phyloP scores from a whole-genome alignment of 2,797 vertebrate species.

The Syndactyla subalaris region DNA sequence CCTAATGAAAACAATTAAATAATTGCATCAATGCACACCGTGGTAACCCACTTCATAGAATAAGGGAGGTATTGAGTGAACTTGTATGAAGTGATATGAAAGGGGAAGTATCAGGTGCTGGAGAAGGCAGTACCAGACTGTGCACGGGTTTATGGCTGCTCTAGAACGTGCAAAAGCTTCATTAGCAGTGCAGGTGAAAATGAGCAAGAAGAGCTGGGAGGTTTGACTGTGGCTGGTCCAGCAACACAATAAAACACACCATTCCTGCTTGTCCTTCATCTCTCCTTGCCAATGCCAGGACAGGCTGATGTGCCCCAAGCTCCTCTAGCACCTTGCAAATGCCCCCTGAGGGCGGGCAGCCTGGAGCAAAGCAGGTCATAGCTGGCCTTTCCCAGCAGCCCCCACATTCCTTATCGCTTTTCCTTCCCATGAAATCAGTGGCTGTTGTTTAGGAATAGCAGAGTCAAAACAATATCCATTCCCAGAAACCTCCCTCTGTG shows the following conservation, averaged over 20 bases:
- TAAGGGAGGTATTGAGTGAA: background rate
- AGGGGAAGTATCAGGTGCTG: background rate
- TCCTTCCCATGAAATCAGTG: background rate
- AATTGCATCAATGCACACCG: background rate
- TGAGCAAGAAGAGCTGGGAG: background rate
- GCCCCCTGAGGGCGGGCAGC: background rate
- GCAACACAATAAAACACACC: background rate
- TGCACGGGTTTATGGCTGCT: background rate
- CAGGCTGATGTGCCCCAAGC: background rate
- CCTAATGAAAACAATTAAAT: background rate
- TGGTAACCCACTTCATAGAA: background rate
- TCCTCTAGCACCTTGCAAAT: background rate
- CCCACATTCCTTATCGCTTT: background rate
- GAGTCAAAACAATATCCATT: background rate
- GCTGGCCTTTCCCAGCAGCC: background rate
- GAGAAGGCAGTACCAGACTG: background rate
- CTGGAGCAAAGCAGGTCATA: background rate
- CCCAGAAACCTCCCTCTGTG: background rate
- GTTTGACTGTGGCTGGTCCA: background rate
- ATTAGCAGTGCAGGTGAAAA: background rate
- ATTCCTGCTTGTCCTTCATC: background rate
- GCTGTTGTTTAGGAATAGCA: background rate
- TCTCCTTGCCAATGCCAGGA: background rate
- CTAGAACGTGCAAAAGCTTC: background rate
- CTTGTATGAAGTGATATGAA: background rate